Percentiles rank a stretch among this genome's conserved stretches.
Conservation (phyloP, 2,888 invertebrate species). For the Aricia artaxerxes region DNA sequence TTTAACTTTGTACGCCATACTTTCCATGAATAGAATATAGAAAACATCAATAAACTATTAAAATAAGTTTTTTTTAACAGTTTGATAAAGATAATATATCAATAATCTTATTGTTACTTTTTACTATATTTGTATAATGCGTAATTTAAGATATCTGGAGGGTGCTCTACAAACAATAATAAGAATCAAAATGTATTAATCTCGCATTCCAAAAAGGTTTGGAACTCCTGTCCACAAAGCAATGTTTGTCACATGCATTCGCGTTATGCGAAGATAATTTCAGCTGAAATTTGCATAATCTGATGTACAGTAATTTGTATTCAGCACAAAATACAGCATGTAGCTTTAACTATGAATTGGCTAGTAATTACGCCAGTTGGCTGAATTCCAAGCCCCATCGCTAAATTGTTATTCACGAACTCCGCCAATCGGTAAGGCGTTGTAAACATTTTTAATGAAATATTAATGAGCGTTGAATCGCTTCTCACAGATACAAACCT, state of each 20-base stretch:
- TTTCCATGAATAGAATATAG: not conserved
- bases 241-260: slow-evolving; percentile 11
- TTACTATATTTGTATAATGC: no score
- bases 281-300: slow-evolving; percentile 27
- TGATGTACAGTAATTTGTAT: slow-evolving; percentile 29
- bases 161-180: no score
- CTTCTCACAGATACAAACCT: not conserved
- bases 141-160: no score
- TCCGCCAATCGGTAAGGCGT: slow-evolving; percentile 30
- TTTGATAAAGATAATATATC: no score
- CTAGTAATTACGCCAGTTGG: slow-evolving; percentile 34
- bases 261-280: slow-evolving; percentile 1
- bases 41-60: not conserved
- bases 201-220: not conserved
- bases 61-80: no score
- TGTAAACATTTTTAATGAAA: slow-evolving; percentile 16
- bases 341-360: slow-evolving; percentile 34
- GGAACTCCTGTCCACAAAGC: not conserved
- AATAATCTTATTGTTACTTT: no score
- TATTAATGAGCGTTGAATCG: not conserved
- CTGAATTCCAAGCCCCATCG: slow-evolving; percentile 33
- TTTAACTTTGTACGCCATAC: not conserved
- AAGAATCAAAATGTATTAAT: not conserved
- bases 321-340: slow-evolving; percentile 22
- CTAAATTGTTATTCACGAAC: slow-evolving; percentile 33